Evolutionary conservation across 1,140 invertebrate genomes (phyloP).

Genomic region (Drosophila funebris): DNA sequence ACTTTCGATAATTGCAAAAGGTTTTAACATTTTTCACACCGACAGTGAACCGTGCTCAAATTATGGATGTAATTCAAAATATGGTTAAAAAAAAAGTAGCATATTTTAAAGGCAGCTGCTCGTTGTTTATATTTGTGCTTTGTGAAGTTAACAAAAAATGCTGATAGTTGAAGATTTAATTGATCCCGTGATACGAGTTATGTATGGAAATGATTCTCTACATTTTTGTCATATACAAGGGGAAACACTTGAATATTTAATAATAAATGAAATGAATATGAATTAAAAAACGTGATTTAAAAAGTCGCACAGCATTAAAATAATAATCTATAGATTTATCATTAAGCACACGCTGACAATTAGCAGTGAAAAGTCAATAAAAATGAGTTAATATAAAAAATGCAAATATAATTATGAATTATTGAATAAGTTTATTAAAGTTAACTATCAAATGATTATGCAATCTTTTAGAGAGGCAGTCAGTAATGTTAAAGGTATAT

Average conservation of each 20-base stretch:
- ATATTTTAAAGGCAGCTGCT: slow-evolving; percentile 35
- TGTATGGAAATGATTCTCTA: not conserved
- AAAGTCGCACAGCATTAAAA: slow-evolving; percentile 11
- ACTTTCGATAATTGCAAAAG: slow-evolving; percentile 8
- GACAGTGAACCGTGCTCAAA: slow-evolving; percentile 3
- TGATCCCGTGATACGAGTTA: not conserved
- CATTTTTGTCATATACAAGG: not conserved
- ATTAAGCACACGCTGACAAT: slow-evolving; percentile 35
- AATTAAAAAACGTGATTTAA: slow-evolving; percentile 24
- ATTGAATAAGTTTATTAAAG: slow-evolving; percentile 59
- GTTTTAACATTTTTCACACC: slow-evolving; percentile 9
- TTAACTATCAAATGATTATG: slow-evolving; percentile 40
- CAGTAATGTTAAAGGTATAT: not conserved
- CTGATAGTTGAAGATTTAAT: slow-evolving; percentile 2
- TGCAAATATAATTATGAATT: slow-evolving; percentile 49
- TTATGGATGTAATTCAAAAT: slow-evolving; percentile 15
- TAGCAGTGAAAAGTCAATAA: slow-evolving; percentile 20
- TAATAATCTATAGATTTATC: slow-evolving; percentile 42
- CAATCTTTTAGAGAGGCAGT: slow-evolving; percentile 16
- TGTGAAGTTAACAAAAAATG: not conserved
- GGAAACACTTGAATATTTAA: slow-evolving; percentile 2
- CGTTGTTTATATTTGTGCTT: slow-evolving; percentile 33
- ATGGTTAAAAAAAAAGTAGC: slow-evolving; percentile 25
- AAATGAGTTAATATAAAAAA: slow-evolving; percentile 11
- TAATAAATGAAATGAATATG: not conserved